phyloP scores from a whole-genome alignment of 2,797 vertebrate species.

The Hemitrygon akajei region DNA sequence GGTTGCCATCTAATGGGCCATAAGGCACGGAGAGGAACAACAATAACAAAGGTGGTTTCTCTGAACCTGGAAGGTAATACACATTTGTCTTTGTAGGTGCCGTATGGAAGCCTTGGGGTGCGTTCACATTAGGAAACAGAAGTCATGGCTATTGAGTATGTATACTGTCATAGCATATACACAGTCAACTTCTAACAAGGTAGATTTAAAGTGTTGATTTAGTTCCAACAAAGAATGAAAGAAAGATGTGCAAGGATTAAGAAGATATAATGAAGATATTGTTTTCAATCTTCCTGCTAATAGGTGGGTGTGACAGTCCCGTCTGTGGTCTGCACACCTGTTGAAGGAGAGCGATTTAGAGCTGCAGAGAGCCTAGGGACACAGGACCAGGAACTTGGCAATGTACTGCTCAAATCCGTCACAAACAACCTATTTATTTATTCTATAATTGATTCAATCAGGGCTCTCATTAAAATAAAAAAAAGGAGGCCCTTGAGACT shows the following conservation, averaged over 20 bases:
- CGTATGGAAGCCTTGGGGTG: background rate
- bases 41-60: background rate
- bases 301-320: background rate
- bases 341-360: background rate
- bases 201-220: background rate
- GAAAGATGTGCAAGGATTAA: background rate
- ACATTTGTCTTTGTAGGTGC: background rate
- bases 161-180: background rate
- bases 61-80: background rate
- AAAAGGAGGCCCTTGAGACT: background rate
- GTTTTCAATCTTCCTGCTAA: background rate
- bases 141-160: background rate
- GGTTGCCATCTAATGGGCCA: no score
- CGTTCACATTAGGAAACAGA: background rate
- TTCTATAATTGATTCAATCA: background rate
- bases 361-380: background rate
- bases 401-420: background rate
- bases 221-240: background rate
- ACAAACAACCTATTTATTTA: background rate
- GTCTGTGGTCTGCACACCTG: background rate
- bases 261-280: background rate
- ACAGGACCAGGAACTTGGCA: background rate
- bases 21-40: no score
- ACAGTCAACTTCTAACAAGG: background rate
- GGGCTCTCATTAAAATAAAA: conserved; percentile 13